Percentiles rank a stretch among this genome's conserved stretches.
Evolutionary conservation across 1,140 invertebrate genomes (phyloP).

Genomic region (Lethrus apterus): DNA sequence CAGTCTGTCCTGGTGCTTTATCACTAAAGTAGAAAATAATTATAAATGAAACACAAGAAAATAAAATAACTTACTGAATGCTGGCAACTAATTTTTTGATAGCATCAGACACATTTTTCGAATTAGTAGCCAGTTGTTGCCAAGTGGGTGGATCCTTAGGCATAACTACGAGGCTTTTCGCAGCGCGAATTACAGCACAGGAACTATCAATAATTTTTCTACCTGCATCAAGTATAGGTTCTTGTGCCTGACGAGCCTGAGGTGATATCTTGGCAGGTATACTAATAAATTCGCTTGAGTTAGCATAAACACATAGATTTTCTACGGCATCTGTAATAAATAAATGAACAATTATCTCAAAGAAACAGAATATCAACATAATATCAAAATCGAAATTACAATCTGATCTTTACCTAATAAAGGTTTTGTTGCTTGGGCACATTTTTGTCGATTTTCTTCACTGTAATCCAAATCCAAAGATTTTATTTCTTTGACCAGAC

Average conservation of each 20-base stretch:
- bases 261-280: conserved; percentile 85
- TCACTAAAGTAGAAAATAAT: conserved; percentile 54
- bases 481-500: conserved; percentile 93
- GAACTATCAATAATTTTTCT: conserved; percentile 75
- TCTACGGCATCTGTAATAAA: conserved; percentile 69
- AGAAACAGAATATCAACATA: background rate
- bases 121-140: conserved; percentile 87
- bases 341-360: background rate
- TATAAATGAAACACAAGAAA: conserved; percentile 3
- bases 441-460: conserved; percentile 65
- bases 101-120: conserved; percentile 91
- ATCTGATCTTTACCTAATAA: conserved; percentile 51
- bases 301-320: conserved; percentile 86
- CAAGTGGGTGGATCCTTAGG: conserved; percentile 89
- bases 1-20: conserved; percentile 89
- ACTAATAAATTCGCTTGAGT: conserved; percentile 85
- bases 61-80: conserved; percentile 54
- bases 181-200: conserved; percentile 83
- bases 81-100: conserved; percentile 90
- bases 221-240: conserved; percentile 82
- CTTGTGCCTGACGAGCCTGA: conserved; percentile 69
- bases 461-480: conserved; percentile 78
- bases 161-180: conserved; percentile 81
- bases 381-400: background rate
- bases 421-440: conserved; percentile 74